phyloP scores from a whole-genome alignment of 1,140 invertebrate genomes.

The Drosophila tropicalis region DNA sequence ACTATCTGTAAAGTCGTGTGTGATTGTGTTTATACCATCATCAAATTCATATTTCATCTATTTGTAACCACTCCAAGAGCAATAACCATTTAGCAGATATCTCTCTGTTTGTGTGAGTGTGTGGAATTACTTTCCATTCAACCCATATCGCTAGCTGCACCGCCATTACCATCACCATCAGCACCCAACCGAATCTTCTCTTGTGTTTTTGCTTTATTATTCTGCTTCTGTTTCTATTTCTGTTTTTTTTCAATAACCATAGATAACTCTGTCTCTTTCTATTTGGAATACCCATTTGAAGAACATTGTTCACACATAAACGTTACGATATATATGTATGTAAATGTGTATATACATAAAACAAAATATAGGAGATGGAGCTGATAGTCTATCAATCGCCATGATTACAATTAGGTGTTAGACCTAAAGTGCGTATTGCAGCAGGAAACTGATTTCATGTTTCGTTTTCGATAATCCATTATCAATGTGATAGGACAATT shows the following conservation, averaged over 20 bases:
- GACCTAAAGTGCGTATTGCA: too few species aligned
- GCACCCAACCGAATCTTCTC: background rate
- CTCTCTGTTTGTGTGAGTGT: background rate
- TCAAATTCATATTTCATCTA: background rate
- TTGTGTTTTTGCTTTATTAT: slow-evolving; percentile 11
- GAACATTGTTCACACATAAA: background rate
- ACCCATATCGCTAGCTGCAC: background rate
- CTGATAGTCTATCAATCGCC: background rate
- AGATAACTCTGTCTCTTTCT: background rate
- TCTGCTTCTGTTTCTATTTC: slow-evolving; percentile 10
- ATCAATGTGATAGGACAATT: too few species aligned
- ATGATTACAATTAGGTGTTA: background rate
- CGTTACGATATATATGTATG: background rate
- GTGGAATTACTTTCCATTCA: slow-evolving; percentile 5
- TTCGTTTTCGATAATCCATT: too few species aligned
- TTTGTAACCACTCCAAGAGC: background rate
- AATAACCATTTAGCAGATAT: background rate
- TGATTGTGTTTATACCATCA: background rate
- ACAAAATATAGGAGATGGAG: background rate
- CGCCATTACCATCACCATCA: background rate
- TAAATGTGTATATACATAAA: background rate
- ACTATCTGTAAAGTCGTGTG: slow-evolving; percentile 13
- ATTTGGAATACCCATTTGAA: background rate
- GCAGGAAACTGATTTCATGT: too few species aligned
- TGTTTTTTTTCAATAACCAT: background rate